These are phyloP conservation scores for Himalopsyche japonica DNA, from an alignment of 2,888 invertebrate species.

Conservation along the genomic window DNA sequence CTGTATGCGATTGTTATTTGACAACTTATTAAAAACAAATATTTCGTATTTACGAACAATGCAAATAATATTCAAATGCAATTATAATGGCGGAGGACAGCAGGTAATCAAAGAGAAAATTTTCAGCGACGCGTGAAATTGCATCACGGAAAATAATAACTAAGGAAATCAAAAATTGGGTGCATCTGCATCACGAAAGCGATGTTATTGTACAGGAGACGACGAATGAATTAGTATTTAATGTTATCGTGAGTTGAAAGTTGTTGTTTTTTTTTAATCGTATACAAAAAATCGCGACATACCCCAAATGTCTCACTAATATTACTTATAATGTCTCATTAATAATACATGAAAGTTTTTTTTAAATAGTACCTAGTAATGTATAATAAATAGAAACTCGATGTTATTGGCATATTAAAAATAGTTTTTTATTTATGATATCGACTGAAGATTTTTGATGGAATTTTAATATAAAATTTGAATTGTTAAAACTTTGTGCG, in stretches of 20 bases:
- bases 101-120: background rate
- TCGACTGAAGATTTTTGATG: too few relatives aligned
- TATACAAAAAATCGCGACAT: too few relatives aligned
- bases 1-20: background rate
- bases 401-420: too few relatives aligned
- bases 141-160: background rate
- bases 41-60: background rate
- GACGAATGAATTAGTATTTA: background rate
- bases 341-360: too few relatives aligned
- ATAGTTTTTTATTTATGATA: too few relatives aligned
- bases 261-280: background rate
- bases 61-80: background rate
- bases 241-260: background rate
- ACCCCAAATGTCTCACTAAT: too few relatives aligned
- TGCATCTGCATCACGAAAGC: background rate
- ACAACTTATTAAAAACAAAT: background rate
- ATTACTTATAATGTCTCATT: too few relatives aligned
- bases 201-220: background rate
- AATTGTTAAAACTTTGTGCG: too few relatives aligned
- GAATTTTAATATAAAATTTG: too few relatives aligned
- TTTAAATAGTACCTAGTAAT: too few relatives aligned
- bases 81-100: background rate
- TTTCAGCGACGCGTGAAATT: background rate
- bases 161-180: background rate
- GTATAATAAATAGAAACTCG: too few relatives aligned